Evolutionary conservation across 2,113 vertebrate genomes (phyloP), one percentile per base, ranked within the genome.

Genomic region (Semicossyphus pulcher): DNA sequence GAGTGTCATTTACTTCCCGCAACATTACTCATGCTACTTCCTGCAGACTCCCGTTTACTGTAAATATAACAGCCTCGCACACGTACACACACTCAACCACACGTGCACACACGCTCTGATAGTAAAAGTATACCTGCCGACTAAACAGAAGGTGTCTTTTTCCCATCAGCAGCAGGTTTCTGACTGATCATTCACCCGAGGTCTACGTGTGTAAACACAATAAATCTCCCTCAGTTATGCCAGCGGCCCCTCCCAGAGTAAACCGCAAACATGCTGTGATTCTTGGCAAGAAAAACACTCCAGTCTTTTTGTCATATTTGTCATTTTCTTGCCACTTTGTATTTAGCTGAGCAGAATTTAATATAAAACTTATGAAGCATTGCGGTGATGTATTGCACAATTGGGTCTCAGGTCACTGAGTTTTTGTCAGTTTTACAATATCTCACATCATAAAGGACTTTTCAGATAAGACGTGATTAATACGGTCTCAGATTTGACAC

Each of bases 151-250:
- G 2, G 1, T 1, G 4, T 16, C 3, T 41, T 41, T 41, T 71
- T 80, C 25, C 32, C 10, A 47, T 51, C 70, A 81, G 4, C 15
- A 12, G 12, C 42, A 70, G 2, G 1, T 41, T 20, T 26, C 12
- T 36, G 45, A 16, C 32, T 21, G 41, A 64, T 73, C 6, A 32
- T 48, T 81, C 5, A 62, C 10, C 12, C 15, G 8, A n/a, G 0
- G 48, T 81, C 28, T 9, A 36, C 66, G 0, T 41, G 16, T 20
- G 12, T 37, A 52, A 51, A 51, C 8, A 15, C 32, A 56, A 29
- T 34, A 18, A 25, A 28, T 12, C 7, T 47, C 31, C 39, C 42
- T 4, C 5, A 32, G n/a, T n/a, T n/a, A n/a, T n/a, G n/a, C n/a
- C n/a, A n/a, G n/a, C n/a, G n/a, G n/a, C 3, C n/a, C 12, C 21